A percentile compares a stretch with the other conserved stretches of the same genome.
These are phyloP conservation scores for Pseudocheirus occidentalis DNA, from an alignment of 2,797 vertebrate species.

Conservation along the genomic window DNA sequence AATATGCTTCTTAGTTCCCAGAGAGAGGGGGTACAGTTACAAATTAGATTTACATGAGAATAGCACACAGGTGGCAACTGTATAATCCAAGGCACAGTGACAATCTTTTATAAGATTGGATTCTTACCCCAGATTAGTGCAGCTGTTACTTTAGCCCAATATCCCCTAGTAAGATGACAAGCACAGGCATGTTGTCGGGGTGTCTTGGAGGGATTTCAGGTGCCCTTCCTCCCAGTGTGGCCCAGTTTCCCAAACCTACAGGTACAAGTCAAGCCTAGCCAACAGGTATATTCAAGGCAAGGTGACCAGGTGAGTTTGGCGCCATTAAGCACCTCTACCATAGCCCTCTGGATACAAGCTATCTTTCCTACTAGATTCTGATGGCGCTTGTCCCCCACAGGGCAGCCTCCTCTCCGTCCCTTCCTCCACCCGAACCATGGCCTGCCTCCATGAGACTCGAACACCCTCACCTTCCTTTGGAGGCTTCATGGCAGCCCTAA, in stretches of 20 bases:
- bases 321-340: background rate
- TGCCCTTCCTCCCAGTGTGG: background rate
- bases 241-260: background rate
- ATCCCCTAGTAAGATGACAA: background rate
- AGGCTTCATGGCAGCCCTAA: constrained; percentile 90
- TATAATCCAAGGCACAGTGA: background rate
- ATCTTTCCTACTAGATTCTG: constrained; percentile 7
- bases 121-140: background rate
- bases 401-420: constrained; percentile 24
- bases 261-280: background rate
- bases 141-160: background rate
- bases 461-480: constrained; percentile 94
- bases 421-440: constrained; percentile 85
- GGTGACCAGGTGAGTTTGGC: background rate
- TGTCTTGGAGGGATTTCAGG: background rate
- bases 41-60: background rate
- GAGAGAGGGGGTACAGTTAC: background rate
- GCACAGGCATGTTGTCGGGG: background rate
- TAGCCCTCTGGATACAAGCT: background rate
- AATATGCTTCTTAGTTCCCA: background rate
- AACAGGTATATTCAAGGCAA: background rate
- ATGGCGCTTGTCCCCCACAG: constrained; percentile 44
- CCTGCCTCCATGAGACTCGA: constrained; percentile 92
- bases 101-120: background rate
- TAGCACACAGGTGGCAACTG: background rate